Conservation (phyloP, 2,888 invertebrate species). For the Noctua pronuba region DNA sequence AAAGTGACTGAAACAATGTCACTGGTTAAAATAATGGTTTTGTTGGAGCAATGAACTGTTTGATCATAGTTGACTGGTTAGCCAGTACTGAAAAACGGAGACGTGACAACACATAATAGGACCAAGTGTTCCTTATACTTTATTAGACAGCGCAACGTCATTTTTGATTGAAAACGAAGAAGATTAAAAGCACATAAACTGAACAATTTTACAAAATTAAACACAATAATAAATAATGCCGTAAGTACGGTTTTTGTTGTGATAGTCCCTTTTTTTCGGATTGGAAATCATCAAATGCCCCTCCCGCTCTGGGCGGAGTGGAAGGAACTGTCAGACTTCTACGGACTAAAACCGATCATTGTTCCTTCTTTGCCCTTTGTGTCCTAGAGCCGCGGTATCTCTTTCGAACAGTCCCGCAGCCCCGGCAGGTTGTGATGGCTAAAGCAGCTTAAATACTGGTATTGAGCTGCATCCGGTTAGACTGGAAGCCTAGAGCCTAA, state of each 20-base stretch:
- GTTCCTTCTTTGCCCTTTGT: no score
- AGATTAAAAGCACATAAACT: not conserved
- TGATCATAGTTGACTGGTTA: not conserved
- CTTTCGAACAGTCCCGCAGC: no score
- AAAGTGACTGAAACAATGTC: slow-evolving; percentile 28
- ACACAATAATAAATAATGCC: not conserved
- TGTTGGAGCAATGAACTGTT: not conserved
- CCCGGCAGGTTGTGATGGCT: no score
- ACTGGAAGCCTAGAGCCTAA: no score
- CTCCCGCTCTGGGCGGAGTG: no score
- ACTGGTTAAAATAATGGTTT: slow-evolving; percentile 22
- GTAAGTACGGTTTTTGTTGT: not conserved
- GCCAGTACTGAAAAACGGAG: not conserved
- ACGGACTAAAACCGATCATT: no score
- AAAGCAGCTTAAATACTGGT: no score
- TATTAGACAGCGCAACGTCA: not conserved
- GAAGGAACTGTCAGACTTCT: no score
- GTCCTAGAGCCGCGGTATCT: no score
- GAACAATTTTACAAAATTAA: not conserved
- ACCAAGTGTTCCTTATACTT: not conserved
- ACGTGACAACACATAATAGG: not conserved
- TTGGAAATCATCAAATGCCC: no score
- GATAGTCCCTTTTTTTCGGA: no score
- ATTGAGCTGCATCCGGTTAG: no score
- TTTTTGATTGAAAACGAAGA: not conserved